Conservation (phyloP, 2,888 invertebrate genomes). For the Copidosoma aretas region DNA sequence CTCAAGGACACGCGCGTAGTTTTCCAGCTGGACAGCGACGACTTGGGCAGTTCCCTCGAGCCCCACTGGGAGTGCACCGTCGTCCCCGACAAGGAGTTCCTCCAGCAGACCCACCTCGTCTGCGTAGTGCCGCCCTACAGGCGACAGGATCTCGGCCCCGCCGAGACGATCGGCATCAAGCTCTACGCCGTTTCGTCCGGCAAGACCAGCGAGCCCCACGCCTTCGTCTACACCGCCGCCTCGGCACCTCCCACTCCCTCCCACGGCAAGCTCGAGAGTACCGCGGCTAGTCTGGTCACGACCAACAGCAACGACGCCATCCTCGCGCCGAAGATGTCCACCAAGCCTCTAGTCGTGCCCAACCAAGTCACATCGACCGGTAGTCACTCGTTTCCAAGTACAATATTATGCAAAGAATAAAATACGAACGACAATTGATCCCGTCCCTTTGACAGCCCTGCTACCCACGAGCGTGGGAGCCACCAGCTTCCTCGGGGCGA, state of each 20-base stretch:
- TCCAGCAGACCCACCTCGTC: conserved; percentile 88
- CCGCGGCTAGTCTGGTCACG: not conserved
- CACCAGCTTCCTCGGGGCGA: conserved; percentile 46
- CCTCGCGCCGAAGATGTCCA: conserved; percentile 14
- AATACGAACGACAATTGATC: too few relatives aligned
- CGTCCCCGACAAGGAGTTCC: conserved; percentile 85
- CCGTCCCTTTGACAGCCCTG: conserved; percentile 51
- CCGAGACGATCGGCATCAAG: conserved; percentile 76
- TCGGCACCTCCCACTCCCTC: conserved; percentile 55
- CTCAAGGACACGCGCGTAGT: conserved; percentile 87
- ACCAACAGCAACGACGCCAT: conserved; percentile 4
- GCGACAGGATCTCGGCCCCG: conserved; percentile 68
- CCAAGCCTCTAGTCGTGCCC: conserved; percentile 18
- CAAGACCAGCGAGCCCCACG: conserved; percentile 84
- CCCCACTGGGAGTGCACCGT: conserved; percentile 81
- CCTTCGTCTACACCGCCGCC: conserved; percentile 75
- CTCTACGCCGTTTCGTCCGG: conserved; percentile 84
- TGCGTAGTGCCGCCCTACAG: conserved; percentile 84
- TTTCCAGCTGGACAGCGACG: conserved; percentile 69
- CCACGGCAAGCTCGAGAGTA: conserved; percentile 53
- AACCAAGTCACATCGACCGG: conserved; percentile 48
- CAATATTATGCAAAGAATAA: too few relatives aligned
- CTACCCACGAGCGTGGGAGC: conserved; percentile 48
- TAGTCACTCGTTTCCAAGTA: conserved; percentile 17
- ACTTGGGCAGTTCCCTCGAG: conserved; percentile 65